A percentile compares a stretch with the other conserved stretches of the same genome.
phyloP scores from a whole-genome alignment of 2,113 vertebrate species.

The Amblyornis subalaris region DNA sequence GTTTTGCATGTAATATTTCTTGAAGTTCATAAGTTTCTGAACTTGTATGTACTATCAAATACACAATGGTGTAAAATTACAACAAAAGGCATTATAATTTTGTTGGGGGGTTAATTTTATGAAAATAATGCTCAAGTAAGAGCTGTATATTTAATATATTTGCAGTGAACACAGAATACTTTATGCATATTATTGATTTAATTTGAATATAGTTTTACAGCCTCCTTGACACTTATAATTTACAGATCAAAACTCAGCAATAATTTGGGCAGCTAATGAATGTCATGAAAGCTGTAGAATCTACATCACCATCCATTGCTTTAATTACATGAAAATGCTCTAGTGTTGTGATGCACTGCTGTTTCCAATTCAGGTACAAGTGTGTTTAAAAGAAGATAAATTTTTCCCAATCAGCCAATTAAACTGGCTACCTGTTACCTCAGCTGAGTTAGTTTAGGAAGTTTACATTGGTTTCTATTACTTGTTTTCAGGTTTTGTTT shows the following conservation, averaged over 20 bases:
- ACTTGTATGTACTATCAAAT: constrained; percentile 89
- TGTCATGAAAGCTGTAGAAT: constrained; percentile 99
- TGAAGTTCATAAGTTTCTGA: constrained; percentile 90
- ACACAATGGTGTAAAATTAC: constrained; percentile 93
- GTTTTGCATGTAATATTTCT: constrained; percentile 97
- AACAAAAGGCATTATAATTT: constrained; percentile 98
- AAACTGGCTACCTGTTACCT: constrained; percentile 91
- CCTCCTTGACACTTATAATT: constrained; percentile 94
- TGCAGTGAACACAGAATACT: constrained; percentile 92
- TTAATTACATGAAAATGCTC: constrained; percentile 80
- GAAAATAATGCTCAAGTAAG: constrained; percentile 88
- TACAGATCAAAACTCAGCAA: constrained; percentile 98
- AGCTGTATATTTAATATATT: constrained; percentile 99
- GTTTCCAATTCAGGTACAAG: constrained; percentile 85
- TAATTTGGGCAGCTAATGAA: constrained; percentile 99
- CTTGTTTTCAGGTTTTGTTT: constrained; percentile 78
- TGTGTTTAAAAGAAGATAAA: constrained; percentile 78
- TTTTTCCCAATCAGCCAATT: constrained; percentile 80
- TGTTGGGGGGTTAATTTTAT: constrained; percentile 98
- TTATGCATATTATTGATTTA: constrained; percentile 93
- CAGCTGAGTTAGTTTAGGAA: constrained; percentile 87
- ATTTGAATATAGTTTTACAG: constrained; percentile 97
- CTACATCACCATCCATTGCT: constrained; percentile 79
- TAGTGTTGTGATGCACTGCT: constrained; percentile 82
- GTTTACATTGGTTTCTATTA: constrained; percentile 85